These are phyloP conservation scores for Calliphora vicina DNA, from an alignment of 1,140 invertebrate genomes.

Conservation along the genomic window DNA sequence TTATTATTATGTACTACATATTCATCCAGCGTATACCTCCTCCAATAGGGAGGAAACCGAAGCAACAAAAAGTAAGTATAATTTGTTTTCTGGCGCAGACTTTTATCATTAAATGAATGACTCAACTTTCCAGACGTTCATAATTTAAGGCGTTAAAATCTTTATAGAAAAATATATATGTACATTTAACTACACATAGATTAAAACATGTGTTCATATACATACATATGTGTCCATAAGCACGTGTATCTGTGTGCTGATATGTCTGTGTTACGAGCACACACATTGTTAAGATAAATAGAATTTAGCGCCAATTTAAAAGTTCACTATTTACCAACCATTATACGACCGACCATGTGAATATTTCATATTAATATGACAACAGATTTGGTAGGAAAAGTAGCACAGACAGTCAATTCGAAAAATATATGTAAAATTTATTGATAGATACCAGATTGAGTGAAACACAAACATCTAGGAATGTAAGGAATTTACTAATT, in stretches of 20 bases:
- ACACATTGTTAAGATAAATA: not conserved
- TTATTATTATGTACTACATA: too few relatives aligned
- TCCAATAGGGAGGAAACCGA: not conserved
- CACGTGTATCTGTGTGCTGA: too few relatives aligned
- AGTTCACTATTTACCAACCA: not conserved
- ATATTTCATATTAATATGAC: not conserved
- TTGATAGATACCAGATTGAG: too few relatives aligned
- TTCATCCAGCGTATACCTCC: too few relatives aligned
- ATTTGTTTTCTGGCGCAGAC: constrained; percentile 3
- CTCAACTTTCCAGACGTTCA: constrained; percentile 1
- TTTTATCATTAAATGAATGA: constrained; percentile 10
- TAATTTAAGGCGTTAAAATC: not conserved
- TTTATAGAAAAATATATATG: not conserved
- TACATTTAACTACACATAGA: not conserved
- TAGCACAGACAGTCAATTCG: not conserved
- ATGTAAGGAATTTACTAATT: too few relatives aligned
- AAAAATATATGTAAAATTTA: too few relatives aligned
- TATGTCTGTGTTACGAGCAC: too few relatives aligned
- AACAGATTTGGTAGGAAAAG: not conserved
- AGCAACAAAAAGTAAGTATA: too few relatives aligned
- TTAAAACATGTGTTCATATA: not conserved
- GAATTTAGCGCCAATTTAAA: not conserved
- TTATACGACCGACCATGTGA: not conserved
- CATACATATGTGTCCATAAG: not conserved
- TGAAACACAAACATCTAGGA: too few relatives aligned